phyloP scores from a whole-genome alignment of 2,797 vertebrate species.

The Pelochelys cantorii region DNA sequence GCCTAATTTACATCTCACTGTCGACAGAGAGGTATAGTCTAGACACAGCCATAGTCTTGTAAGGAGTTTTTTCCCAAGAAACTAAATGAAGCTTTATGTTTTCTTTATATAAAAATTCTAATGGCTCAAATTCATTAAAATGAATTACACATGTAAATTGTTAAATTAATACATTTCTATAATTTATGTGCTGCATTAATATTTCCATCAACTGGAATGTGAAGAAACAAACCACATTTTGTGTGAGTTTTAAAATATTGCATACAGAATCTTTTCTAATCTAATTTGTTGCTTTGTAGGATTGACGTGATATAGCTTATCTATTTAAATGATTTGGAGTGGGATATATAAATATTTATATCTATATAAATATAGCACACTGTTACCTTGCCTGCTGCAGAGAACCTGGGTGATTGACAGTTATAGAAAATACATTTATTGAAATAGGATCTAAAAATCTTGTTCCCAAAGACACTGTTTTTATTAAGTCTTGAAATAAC shows the following conservation, averaged over 20 bases:
- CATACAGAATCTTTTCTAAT: background rate
- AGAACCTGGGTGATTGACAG: background rate
- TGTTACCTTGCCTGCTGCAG: background rate
- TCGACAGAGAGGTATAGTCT: too few species aligned
- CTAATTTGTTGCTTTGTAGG: background rate
- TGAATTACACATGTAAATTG: background rate
- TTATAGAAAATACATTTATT: background rate
- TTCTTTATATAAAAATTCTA: too few species aligned
- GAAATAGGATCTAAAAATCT: background rate
- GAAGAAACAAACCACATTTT: background rate
- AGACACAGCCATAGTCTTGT: background rate
- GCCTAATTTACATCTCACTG: too few species aligned
- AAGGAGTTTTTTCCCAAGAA: background rate
- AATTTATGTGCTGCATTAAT: background rate
- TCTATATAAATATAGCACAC: background rate
- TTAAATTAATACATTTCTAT: background rate
- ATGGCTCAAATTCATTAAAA: background rate
- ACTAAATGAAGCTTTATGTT: background rate
- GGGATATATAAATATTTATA: background rate
- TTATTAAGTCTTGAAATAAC: conserved; percentile 38
- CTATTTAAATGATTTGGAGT: background rate
- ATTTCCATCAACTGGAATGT: background rate
- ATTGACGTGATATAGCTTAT: background rate
- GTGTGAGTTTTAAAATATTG: background rate
- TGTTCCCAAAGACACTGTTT: background rate